Base-by-base conservation (phyloP, 2,113 vertebrate species). In the Globicephala melas region DNA sequence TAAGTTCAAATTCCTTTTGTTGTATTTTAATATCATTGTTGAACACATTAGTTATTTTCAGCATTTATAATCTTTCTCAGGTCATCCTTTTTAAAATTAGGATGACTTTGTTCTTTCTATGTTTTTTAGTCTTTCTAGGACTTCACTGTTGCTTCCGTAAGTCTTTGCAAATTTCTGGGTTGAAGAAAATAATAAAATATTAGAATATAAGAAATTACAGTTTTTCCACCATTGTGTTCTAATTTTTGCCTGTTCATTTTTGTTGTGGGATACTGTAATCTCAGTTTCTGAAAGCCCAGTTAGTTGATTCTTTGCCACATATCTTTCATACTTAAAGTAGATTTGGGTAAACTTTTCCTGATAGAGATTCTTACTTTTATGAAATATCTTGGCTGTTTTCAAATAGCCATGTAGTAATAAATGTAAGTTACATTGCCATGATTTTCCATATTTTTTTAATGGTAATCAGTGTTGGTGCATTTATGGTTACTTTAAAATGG, bases 331-430 rank as follows among this genome's bases (percentile, higher is more conserved):
- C 80, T 91, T 71, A 65, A 94, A 77, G 44, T 94, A 87, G 77
- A 68, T 88, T 97, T 90, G 92, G 84, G 21, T 70, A 97, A 96
- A 94, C 58, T 73, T 63, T 89, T 82, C 55, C 33, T 95, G 80
- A 90, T 91, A 91, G 33, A 95, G 55, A 83, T 53, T 93, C 44
- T 79, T 84, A 25, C 33, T 82, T 96, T 86, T 86, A 58, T 67
- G 95, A 96, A 80, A 67, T 89, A 77, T 15, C 10, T 97, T 9
- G 6, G 18, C 74, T 84, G 14, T 97, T 97, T 89, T 79, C n/a
- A 89, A 26, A 85, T 91, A 96, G 68, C 88, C 92, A 65, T 91
- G 23, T 73, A 81, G 80, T 93, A 74, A 83, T 92, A 96, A 87
- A 55, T 85, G 0, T 67, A 87, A 87, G 18, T 90, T 97, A 67